Conservation (phyloP, 2,113 vertebrate genomes). For the Pteruthius melanotis region DNA sequence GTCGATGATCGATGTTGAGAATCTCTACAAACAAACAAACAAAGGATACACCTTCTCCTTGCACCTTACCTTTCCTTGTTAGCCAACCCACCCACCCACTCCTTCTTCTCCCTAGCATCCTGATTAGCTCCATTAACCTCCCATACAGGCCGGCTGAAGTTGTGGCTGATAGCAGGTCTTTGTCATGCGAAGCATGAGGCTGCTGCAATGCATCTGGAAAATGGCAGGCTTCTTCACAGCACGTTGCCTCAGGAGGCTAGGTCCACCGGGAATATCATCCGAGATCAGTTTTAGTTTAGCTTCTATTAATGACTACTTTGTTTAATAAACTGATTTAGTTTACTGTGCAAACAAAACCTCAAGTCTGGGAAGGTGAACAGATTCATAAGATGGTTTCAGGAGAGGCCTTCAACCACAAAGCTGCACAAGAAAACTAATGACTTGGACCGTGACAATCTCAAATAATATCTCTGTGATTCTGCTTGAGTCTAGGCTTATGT, state of each 20-base stretch:
- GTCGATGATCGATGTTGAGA: background rate
- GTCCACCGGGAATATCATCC: background rate
- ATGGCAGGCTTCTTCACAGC: background rate
- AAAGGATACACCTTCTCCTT: background rate
- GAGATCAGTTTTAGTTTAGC: background rate
- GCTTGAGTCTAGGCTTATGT: background rate
- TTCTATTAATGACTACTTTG: background rate
- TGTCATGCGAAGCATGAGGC: background rate
- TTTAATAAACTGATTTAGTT: constrained; percentile 21
- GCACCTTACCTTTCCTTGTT: background rate
- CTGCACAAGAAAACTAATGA: background rate
- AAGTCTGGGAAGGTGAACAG: background rate
- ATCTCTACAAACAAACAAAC: background rate
- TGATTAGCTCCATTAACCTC: background rate
- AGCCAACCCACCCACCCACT: background rate
- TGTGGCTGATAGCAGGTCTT: background rate
- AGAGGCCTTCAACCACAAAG: background rate
- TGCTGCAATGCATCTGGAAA: background rate
- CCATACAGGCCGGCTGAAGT: background rate
- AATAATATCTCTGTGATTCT: background rate
- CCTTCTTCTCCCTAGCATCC: background rate
- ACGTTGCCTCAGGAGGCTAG: background rate
- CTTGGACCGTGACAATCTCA: background rate
- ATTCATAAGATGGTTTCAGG: background rate
- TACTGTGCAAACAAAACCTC: constrained; percentile 16